Evolutionary conservation across 2,797 vertebrate species (phyloP).

Genomic region (Sebastes hubbsi): DNA sequence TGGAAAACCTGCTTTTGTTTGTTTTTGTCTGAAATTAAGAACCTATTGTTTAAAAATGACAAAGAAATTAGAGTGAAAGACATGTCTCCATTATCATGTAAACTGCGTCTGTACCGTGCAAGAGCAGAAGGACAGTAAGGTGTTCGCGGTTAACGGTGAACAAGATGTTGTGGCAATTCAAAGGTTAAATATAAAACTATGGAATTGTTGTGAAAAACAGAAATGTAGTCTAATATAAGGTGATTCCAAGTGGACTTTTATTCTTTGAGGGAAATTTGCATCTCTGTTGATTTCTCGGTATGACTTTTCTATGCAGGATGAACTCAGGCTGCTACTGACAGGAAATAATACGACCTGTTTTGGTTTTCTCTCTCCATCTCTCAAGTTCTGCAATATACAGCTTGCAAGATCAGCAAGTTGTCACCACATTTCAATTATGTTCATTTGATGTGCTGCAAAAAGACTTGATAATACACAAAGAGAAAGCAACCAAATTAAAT

Average conservation of each 20-base stretch:
- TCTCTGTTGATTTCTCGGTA: neutral
- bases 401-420: neutral
- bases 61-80: neutral
- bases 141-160: accelerated
- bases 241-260: neutral
- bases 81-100: neutral
- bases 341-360: neutral
- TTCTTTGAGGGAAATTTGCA: neutral
- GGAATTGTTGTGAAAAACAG: neutral
- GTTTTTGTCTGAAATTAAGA: neutral
- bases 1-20: neutral
- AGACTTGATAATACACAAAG: neutral
- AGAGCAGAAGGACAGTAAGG: neutral
- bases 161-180: neutral
- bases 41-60: neutral
- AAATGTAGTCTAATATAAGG: neutral
- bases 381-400: neutral
- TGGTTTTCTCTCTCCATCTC: neutral
- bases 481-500: neutral
- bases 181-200: neutral
- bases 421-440: neutral
- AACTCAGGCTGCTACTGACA: neutral
- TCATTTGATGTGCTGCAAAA: neutral
- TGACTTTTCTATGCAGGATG: neutral
- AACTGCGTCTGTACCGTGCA: neutral